Percentiles rank a stretch among this genome's conserved stretches.
phyloP scores from a whole-genome alignment of 2,113 vertebrate species.

The Dascyllus trimaculatus region DNA sequence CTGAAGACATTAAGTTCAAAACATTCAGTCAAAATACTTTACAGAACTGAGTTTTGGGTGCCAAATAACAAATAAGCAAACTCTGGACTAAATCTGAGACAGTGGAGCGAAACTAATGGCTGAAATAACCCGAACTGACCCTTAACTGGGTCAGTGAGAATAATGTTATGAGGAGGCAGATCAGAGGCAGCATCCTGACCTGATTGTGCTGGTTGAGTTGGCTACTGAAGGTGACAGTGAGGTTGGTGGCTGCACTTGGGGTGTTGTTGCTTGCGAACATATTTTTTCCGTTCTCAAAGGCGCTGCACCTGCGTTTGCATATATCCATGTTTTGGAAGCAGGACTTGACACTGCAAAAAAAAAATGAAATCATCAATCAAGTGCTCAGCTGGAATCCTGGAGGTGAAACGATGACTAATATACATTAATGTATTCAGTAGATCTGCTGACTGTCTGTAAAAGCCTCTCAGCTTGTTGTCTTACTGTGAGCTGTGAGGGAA shows the following conservation, averaged over 20 bases:
- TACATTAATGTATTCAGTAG: background rate
- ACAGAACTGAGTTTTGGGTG: too few species aligned
- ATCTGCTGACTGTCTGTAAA: background rate
- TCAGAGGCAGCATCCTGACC: constrained; percentile 75
- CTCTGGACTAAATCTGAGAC: too few species aligned
- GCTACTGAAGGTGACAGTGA: constrained; percentile 98
- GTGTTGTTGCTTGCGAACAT: constrained; percentile 91
- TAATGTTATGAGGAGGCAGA: background rate
- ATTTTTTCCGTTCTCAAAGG: constrained; percentile 95
- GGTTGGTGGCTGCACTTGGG: constrained; percentile 94
- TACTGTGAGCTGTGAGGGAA: constrained; percentile 99
- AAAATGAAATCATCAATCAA: background rate
- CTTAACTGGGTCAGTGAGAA: too few species aligned
- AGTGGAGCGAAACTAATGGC: too few species aligned
- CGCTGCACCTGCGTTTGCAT: constrained; percentile 94
- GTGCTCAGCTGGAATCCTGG: too few species aligned
- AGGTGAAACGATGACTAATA: too few species aligned
- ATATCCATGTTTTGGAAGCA: constrained; percentile 99
- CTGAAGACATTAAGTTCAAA: too few species aligned
- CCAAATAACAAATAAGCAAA: too few species aligned
- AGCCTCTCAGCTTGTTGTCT: constrained; percentile 57
- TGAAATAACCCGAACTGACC: too few species aligned
- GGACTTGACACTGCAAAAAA: constrained; percentile 91
- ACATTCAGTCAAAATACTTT: too few species aligned
- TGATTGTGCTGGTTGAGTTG: constrained; percentile 96